Evolutionary conservation across 2,113 vertebrate species (phyloP).

Genomic region (Bucco capensis): DNA sequence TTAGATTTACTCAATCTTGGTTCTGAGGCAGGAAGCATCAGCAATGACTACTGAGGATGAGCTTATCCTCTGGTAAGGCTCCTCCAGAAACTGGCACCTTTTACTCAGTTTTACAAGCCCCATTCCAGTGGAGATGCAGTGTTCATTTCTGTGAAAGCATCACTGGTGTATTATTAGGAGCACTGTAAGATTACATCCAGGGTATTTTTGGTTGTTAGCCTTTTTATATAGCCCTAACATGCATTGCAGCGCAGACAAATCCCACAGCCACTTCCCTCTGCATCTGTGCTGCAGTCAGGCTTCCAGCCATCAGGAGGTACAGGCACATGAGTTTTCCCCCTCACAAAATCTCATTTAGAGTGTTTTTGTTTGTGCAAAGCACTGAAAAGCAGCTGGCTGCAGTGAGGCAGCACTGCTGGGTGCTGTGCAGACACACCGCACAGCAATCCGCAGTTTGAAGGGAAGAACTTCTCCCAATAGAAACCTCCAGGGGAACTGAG

Average conservation of each 20-base stretch:
- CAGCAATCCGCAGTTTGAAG: not conserved
- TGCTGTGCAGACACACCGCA: not conserved
- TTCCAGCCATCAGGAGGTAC: not conserved
- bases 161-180: not conserved
- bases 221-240: not conserved
- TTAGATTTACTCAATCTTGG: conserved; percentile 25
- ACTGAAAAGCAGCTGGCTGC: not conserved
- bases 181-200: not conserved
- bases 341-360: not conserved
- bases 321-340: too few relatives aligned
- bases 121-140: not conserved
- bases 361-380: not conserved
- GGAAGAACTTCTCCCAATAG: not conserved
- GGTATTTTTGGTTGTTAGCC: not conserved
- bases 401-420: not conserved
- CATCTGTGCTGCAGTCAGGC: rapidly evolving
- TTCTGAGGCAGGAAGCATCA: not conserved
- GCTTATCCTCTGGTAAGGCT: not conserved
- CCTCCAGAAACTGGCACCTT: not conserved
- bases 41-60: not conserved
- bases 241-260: not conserved
- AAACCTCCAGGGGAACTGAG: not conserved
- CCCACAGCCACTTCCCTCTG: not conserved
- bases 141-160: not conserved
- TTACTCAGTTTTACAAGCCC: not conserved